Percentiles rank a stretch among this genome's conserved stretches.
phyloP scores from a whole-genome alignment of 1,140 invertebrate genomes.

The Ruditapes philippinarum region DNA sequence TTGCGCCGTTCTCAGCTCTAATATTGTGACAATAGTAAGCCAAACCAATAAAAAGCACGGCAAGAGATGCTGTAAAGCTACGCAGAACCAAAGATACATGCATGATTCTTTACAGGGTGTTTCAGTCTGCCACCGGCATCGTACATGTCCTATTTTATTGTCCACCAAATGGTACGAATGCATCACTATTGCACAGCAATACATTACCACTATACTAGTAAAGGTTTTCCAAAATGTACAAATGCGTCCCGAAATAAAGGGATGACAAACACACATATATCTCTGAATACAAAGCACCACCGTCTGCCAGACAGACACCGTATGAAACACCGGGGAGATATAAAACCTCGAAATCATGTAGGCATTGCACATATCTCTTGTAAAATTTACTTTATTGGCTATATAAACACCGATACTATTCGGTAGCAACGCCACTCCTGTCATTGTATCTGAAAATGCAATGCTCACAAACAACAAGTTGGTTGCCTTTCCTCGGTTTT shows the following conservation, averaged over 20 bases:
- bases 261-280: constrained; percentile 64
- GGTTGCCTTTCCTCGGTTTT: constrained; percentile 41
- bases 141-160: neutral
- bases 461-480: constrained; percentile 56
- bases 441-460: constrained; percentile 61
- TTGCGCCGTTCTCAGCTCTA: neutral
- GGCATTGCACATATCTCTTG: neutral
- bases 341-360: constrained; percentile 49
- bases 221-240: constrained; percentile 60
- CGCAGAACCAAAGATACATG: constrained; percentile 55
- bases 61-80: constrained; percentile 38
- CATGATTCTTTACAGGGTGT: constrained; percentile 34
- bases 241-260: constrained; percentile 33
- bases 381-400: neutral
- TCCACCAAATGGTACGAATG: constrained; percentile 53
- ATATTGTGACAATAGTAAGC: constrained; percentile 21
- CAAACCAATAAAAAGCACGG: constrained; percentile 38
- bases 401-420: constrained; percentile 40
- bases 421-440: constrained; percentile 36
- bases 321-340: constrained; percentile 54
- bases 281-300: constrained; percentile 49
- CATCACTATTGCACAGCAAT: neutral
- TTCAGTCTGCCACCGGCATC: constrained; percentile 43
- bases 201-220: neutral
- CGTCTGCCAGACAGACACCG: constrained; percentile 62